These are phyloP conservation scores for Scrobipalpa atriplicella DNA, from an alignment of 2,888 invertebrate genomes.

Conservation along the genomic window DNA sequence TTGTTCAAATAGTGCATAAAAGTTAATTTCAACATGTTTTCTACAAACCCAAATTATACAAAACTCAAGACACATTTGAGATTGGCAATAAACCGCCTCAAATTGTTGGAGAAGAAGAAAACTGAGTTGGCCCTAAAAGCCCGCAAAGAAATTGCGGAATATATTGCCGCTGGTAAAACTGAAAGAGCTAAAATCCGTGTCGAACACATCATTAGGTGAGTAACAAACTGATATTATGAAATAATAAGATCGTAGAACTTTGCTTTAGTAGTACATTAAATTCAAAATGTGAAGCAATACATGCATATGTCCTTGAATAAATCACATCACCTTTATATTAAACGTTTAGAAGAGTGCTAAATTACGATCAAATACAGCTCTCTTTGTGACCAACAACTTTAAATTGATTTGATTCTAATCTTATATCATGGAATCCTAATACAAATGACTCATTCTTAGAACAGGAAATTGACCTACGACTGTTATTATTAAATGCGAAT, in stretches of 20 bases:
- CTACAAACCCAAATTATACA: slow-evolving; percentile 95
- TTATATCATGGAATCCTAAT: background rate
- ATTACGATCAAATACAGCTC: background rate
- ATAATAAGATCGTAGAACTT: background rate
- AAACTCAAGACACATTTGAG: slow-evolving; percentile 98
- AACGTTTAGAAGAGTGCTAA: background rate
- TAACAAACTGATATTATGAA: background rate
- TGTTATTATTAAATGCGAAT: no score
- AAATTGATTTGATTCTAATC: background rate
- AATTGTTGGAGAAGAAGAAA: slow-evolving; percentile 98
- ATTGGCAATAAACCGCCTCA: slow-evolving; percentile 95
- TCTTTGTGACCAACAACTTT: background rate
- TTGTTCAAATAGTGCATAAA: slow-evolving; percentile 30
- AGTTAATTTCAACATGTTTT: slow-evolving; percentile 87
- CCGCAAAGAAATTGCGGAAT: slow-evolving; percentile 98
- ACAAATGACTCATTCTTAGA: no score
- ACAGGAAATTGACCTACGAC: no score
- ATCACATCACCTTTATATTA: slow-evolving; percentile 20
- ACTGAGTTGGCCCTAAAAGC: slow-evolving; percentile 98
- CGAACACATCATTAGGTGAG: slow-evolving; percentile 96
- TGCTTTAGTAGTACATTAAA: background rate
- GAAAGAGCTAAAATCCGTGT: slow-evolving; percentile 98
- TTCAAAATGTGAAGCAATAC: background rate
- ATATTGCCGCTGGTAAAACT: slow-evolving; percentile 91
- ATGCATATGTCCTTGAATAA: slow-evolving; percentile 21